phyloP scores from a whole-genome alignment of 2,113 vertebrate genomes.

The Tyto alba region DNA sequence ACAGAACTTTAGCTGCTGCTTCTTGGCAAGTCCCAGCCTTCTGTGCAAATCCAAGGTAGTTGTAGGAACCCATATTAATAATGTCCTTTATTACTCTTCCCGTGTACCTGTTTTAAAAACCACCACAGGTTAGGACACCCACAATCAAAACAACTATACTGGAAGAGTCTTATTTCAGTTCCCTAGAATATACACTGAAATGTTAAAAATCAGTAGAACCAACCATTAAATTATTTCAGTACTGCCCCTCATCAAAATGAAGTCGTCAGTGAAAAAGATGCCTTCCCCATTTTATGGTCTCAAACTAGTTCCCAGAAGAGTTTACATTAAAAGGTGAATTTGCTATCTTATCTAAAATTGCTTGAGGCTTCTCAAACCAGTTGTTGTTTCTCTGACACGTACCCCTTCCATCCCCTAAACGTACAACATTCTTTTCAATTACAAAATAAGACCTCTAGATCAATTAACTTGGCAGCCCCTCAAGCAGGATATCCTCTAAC shows the following conservation, averaged over 20 bases:
- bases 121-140: not conserved
- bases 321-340: not conserved
- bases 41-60: constrained; percentile 95
- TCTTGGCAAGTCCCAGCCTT: constrained; percentile 83
- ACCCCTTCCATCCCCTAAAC: not conserved
- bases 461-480: constrained; percentile 11
- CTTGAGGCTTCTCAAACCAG: not conserved
- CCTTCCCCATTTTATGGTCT: not conserved
- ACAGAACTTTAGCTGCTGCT: constrained; percentile 75
- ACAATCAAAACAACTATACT: not conserved
- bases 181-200: not conserved
- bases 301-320: not conserved
- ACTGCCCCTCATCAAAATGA: not conserved
- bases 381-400: not conserved
- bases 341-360: not conserved
- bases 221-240: not conserved
- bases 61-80: constrained; percentile 98
- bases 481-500: constrained; percentile 45
- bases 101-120: constrained; percentile 80
- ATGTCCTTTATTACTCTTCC: constrained; percentile 87
- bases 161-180: not conserved
- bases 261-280: not conserved
- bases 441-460: not conserved
- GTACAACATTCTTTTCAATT: not conserved
- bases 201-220: not conserved